Conservation (phyloP, 2,888 invertebrate genomes). For the Marasmarcha lunaedactyla region DNA sequence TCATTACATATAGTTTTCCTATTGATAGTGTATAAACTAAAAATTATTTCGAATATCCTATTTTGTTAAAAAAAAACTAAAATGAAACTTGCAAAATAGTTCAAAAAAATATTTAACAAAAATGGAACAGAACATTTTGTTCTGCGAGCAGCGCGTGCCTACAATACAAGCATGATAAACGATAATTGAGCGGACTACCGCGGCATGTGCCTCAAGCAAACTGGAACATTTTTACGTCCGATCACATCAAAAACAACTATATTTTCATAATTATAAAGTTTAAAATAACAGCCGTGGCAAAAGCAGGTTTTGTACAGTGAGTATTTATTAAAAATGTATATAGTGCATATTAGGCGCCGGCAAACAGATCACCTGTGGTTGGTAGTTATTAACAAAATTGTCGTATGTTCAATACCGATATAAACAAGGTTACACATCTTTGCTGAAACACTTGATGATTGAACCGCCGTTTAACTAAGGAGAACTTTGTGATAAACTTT, state of each 20-base stretch:
- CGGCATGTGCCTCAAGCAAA: conserved; percentile 28
- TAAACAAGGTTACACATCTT: neutral
- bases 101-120: neutral
- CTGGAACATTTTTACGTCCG: conserved; percentile 14
- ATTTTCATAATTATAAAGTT: conserved; percentile 14
- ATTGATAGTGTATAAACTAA: too few relatives aligned
- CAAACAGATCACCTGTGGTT: conserved; percentile 29
- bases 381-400: conserved; percentile 23
- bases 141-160: conserved; percentile 32
- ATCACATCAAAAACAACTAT: conserved; percentile 8
- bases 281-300: neutral
- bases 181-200: conserved; percentile 31
- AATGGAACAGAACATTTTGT: conserved; percentile 14
- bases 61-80: too few relatives aligned
- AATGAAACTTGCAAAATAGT: too few relatives aligned
- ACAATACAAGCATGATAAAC: conserved; percentile 28
- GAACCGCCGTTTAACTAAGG: too few relatives aligned
- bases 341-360: conserved; percentile 10
- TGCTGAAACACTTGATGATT: too few relatives aligned
- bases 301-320: neutral
- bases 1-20: too few relatives aligned
- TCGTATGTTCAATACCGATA: conserved; percentile 3
- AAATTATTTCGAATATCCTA: too few relatives aligned
- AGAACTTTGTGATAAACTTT: too few relatives aligned
- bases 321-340: too few relatives aligned